Evolutionary conservation across 2,113 vertebrate genomes (phyloP).

Genomic region (Sinocyclocheilus anshuiensis): DNA sequence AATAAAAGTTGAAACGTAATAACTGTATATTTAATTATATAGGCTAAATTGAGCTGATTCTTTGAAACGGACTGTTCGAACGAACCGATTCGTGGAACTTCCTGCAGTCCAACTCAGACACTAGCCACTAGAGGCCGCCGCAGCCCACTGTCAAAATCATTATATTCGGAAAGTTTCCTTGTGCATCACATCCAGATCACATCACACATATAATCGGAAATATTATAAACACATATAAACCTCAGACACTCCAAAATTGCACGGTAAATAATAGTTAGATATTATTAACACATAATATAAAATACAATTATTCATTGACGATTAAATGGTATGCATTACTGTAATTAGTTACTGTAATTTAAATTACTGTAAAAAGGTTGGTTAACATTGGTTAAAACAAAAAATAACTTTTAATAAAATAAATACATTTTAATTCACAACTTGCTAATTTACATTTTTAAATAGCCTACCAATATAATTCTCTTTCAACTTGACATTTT

Average conservation of each 20-base stretch:
- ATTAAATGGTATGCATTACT: background rate
- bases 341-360: too few species aligned
- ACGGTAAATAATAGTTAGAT: background rate
- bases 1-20: background rate
- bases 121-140: background rate
- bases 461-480: background rate
- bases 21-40: too few species aligned
- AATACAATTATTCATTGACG: background rate
- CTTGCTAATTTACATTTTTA: background rate
- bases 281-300: background rate
- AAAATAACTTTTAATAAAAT: too few species aligned
- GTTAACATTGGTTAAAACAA: background rate
- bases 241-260: background rate
- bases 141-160: background rate
- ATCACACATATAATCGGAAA: background rate
- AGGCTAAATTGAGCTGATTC: background rate
- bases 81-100: background rate
- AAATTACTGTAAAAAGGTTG: too few species aligned
- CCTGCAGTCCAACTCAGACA: background rate
- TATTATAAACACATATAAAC: background rate
- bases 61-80: background rate
- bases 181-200: background rate
- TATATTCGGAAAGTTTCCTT: background rate
- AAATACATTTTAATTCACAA: background rate
- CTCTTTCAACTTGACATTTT: background rate